Conservation (phyloP, 2,113 vertebrate genomes). For the Gnathonemus longibarbis region DNA sequence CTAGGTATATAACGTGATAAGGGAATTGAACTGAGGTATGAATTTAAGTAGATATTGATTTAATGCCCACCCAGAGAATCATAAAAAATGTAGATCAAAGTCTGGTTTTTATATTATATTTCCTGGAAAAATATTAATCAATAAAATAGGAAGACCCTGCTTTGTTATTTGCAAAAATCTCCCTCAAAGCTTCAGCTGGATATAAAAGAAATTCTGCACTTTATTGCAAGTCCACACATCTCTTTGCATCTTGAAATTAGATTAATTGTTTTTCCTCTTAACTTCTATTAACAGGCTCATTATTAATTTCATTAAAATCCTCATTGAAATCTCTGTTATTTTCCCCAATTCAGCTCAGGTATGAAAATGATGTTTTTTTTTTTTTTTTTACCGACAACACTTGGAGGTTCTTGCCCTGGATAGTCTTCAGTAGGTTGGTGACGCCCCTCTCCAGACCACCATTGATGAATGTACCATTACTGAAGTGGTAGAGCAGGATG, state of each 20-base stretch:
- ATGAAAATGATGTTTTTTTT: background rate
- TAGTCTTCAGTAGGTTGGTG: slow-evolving; percentile 84
- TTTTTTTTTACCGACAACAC: slow-evolving; percentile 52
- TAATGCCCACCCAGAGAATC: background rate
- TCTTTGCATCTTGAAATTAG: background rate
- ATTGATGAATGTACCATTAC: slow-evolving; percentile 81
- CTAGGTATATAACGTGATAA: background rate
- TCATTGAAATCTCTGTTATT: background rate
- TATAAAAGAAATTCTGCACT: background rate
- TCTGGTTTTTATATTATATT: background rate
- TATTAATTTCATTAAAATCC: background rate
- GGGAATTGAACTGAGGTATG: background rate
- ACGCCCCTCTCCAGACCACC: slow-evolving; percentile 86
- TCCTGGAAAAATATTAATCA: background rate
- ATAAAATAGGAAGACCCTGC: background rate
- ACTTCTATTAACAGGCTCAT: background rate
- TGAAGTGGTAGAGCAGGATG: slow-evolving; percentile 90
- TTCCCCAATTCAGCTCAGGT: background rate
- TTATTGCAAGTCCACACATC: background rate
- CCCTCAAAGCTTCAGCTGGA: background rate
- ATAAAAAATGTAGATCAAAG: background rate
- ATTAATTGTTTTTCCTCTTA: background rate
- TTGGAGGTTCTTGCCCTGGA: slow-evolving; percentile 83
- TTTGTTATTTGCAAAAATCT: background rate
- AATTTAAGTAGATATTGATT: background rate